Evolutionary conservation across 2,113 vertebrate genomes (phyloP).

Genomic region (Microcebus tavaratra): DNA sequence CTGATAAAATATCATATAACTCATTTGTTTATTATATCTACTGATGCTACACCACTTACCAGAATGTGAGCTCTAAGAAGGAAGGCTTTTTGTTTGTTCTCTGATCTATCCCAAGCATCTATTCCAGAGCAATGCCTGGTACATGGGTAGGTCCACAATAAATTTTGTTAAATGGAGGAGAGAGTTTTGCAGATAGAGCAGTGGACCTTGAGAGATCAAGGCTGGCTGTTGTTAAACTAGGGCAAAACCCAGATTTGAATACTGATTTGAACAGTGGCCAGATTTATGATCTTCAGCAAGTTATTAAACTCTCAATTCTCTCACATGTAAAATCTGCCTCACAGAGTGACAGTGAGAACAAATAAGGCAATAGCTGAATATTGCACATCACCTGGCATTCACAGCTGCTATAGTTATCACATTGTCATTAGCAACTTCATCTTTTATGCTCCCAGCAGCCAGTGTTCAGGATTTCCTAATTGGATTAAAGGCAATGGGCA

Average conservation of each 20-base stretch:
- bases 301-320: background rate
- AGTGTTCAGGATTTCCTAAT: background rate
- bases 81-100: background rate
- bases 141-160: background rate
- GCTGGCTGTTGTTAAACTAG: background rate
- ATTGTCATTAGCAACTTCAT: background rate
- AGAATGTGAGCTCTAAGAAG: background rate
- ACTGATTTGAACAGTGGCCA: background rate
- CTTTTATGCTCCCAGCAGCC: background rate
- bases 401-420: background rate
- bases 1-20: background rate
- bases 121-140: background rate
- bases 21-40: background rate
- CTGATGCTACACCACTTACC: background rate
- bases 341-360: background rate
- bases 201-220: background rate
- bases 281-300: background rate
- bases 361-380: background rate
- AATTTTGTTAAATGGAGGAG: background rate
- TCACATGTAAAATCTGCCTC: background rate
- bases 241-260: background rate
- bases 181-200: background rate
- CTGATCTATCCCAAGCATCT: background rate
- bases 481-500: background rate
- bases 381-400: background rate